phyloP scores from a whole-genome alignment of 2,888 invertebrate genomes.

The Chalcis sispes region DNA sequence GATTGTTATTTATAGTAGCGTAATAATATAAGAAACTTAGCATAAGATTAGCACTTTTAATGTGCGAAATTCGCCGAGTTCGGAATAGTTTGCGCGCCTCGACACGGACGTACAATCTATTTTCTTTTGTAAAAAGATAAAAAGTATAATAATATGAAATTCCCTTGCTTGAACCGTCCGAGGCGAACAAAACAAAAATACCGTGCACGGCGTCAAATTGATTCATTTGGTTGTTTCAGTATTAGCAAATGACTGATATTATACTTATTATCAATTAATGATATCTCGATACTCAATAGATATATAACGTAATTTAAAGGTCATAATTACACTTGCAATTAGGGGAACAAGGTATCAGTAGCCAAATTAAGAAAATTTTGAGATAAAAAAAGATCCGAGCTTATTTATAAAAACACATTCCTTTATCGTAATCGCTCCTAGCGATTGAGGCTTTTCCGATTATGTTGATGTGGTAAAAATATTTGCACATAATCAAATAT shows the following conservation, averaged over 20 bases:
- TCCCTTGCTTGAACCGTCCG: constrained; percentile 1
- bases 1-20: constrained; percentile 32
- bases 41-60: constrained; percentile 23
- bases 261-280: constrained; percentile 63
- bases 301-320: constrained; percentile 40
- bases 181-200: background rate
- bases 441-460: constrained; percentile 33
- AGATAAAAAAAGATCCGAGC: constrained; percentile 29
- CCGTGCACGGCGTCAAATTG: constrained; percentile 36
- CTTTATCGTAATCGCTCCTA: constrained; percentile 12
- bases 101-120: constrained; percentile 2
- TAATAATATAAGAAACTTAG: constrained; percentile 36
- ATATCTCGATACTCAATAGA: constrained; percentile 57
- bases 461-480: constrained; percentile 27
- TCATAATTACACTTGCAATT: constrained; percentile 61
- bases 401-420: constrained; percentile 22
- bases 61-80: constrained; percentile 31
- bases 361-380: constrained; percentile 37
- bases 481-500: constrained; percentile 34
- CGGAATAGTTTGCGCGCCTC: constrained; percentile 12
- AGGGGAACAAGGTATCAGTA: constrained; percentile 66
- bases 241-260: constrained; percentile 68
- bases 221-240: constrained; percentile 62
- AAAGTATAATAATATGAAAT: constrained; percentile 28
- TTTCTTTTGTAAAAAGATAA: constrained; percentile 35